Conservation (phyloP, 2,113 vertebrate species). For the Ceyx melanurus region DNA sequence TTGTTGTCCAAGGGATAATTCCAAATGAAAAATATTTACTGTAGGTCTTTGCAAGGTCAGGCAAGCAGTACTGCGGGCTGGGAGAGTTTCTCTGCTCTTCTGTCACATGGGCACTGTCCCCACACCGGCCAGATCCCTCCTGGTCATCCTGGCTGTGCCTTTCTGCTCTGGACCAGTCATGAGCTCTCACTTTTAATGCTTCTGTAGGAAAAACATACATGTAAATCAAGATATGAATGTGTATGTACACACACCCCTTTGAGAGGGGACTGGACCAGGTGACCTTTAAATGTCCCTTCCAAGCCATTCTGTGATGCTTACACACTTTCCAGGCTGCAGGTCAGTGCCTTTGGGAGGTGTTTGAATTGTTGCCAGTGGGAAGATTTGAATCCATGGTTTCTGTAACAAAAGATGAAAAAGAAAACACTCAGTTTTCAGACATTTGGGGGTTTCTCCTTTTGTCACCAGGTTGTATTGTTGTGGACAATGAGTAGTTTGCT, state of each 20-base stretch:
- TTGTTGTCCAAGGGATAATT: conserved; percentile 5
- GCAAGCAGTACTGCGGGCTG: not conserved
- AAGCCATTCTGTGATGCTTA: not conserved
- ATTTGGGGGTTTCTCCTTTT: not conserved
- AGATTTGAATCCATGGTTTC: not conserved
- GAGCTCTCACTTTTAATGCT: not conserved
- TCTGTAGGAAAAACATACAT: not conserved
- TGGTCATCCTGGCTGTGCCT: not conserved
- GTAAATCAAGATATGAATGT: not conserved
- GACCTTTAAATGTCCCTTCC: not conserved
- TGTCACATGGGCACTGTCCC: not conserved
- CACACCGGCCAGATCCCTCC: not conserved
- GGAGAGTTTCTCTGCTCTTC: not conserved
- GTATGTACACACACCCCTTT: not conserved
- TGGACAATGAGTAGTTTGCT: not conserved
- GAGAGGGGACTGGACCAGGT: not conserved
- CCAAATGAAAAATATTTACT: conserved; percentile 4
- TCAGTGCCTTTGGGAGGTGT: not conserved
- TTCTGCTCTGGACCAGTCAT: not conserved
- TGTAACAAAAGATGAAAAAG: not conserved
- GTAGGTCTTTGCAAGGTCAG: not conserved
- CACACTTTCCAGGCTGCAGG: not conserved
- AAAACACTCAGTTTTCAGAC: not conserved
- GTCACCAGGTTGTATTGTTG: not conserved
- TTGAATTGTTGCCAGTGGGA: not conserved